Base-by-base conservation (phyloP, 2,888 invertebrate species). In the Ichneumoninae sp. region DNA sequence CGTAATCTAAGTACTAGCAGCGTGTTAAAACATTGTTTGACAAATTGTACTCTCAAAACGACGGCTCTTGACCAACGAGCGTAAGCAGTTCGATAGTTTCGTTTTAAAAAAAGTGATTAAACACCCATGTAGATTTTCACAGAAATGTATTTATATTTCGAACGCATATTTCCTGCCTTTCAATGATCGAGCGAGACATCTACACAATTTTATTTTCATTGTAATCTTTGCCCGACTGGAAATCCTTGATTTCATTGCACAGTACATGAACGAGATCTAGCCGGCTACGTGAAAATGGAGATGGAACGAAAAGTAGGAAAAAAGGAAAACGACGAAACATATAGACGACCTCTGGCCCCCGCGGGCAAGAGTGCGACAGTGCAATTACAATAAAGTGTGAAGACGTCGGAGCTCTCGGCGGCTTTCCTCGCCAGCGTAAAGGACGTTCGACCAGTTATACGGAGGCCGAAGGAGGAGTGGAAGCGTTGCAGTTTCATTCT, bases 371-470 rank as follows among this genome's bases (percentile, higher is more conserved):
- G 73, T 85, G 88, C 89, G 90, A 89, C 90, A 89, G 84, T 77
- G 89, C 92, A 92, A 91, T 92, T 92, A 92, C 90, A 89, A 89
- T 90, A 91, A 92, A 92, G 88, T 89, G 88, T 83, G 65, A 63
- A 75, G 65, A 65, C 65, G 60, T 66, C 79, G 54, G 68, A 40
- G 30, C 47, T 22, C 36, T 63, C 26, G 33, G 52, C 52, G 26
- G 54, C 22, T 22, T 50, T 75, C 26, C 68, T 75, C 54, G 75
- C 75, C 30, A 60, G 68, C 74, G 26, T 26, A 75, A 68, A 63
- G 47, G 26, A 26, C 3, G 30, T 50, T 57, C 70, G 63, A 63
- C 65, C 54, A 22, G 70, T n/a, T 66, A 68, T 66, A 65, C 6
- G 19, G 54, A 19, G 68, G 19, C 30, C 22, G 63, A 47, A 30